Evolutionary conservation across 2,113 vertebrate species (phyloP), one percentile per base, ranked within the genome.

Genomic region (Ranitomeya variabilis): DNA sequence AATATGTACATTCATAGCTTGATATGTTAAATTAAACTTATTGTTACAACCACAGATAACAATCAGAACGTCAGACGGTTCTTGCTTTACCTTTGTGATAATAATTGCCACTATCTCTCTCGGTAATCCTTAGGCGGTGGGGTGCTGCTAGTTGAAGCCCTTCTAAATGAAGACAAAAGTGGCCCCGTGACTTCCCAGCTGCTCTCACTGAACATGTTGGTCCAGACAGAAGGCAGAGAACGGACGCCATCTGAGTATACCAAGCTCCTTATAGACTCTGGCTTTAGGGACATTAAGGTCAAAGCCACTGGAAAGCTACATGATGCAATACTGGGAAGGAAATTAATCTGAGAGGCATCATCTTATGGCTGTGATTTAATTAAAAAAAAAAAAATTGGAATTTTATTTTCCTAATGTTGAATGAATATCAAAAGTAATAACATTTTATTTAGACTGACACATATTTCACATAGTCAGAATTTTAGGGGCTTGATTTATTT

Each of bases 151-250:
- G 91, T 97, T 31, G 97, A 99, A 89, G 94, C 94, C 0, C 89
- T 97, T 31, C 92, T 98, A 84, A 90, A 92, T 2, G 95, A 95
- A 62, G 96, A 97, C 2, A 93, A 91, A 21, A 94, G 94, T 6
- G 97, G 97, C 0, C 96, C 97, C 0, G 87, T 96, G 16, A 94
- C 92, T 4, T 93, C 93, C 0, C 96, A 97, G 12, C 95, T 98
- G 4, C 95, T 93, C 90, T 97, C 95, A 0, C 92, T 99, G 19
- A 98, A 97, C 90, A 97, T 97, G 97, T 92, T 98, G 86, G 93
- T 97, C 3, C 97, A 98, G 95, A 96, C 96, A 0, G 95, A 96
- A 92, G 97, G 97, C 10, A 94, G 91, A 15, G 97, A 98, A 91
- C 60, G 96, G 76, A 96, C 93, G 9, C 90, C 91, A 26, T 83